Evolutionary conservation across 1,140 invertebrate species (phyloP).

Genomic region (Lordiphosa collinella): DNA sequence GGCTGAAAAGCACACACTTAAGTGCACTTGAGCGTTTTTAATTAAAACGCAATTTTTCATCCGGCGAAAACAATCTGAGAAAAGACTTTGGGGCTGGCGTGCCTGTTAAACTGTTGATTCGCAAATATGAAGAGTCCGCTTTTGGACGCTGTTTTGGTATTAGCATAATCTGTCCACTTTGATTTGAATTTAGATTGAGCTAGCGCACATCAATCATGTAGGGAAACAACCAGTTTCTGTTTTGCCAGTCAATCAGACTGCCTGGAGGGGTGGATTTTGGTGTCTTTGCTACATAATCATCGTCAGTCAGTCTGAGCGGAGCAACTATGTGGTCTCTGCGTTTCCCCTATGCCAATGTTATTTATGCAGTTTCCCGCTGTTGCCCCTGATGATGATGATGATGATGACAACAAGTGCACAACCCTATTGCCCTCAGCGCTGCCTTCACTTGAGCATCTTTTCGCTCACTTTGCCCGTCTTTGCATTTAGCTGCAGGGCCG

Average conservation of each 20-base stretch:
- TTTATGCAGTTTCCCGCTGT: conserved; percentile 42
- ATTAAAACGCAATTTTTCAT: conserved; percentile 75
- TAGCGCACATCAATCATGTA: conserved; percentile 52
- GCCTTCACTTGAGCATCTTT: conserved; percentile 39
- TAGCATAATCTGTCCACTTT: conserved; percentile 27
- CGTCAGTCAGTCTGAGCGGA: conserved; percentile 24
- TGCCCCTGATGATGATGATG: conserved; percentile 45
- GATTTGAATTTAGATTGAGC: conserved; percentile 25
- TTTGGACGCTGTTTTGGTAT: conserved; percentile 10
- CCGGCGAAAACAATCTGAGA: conserved; percentile 12
- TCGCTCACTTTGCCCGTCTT: conserved; percentile 22
- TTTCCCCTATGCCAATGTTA: conserved; percentile 23
- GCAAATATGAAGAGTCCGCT: conserved; percentile 38
- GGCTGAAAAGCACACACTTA: conserved; percentile 68
- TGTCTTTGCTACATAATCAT: conserved; percentile 47
- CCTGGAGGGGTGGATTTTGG: conserved; percentile 31
- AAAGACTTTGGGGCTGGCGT: background rate
- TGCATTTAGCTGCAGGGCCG: conserved; percentile 12
- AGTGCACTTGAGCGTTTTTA: conserved; percentile 77
- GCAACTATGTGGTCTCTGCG: conserved; percentile 23
- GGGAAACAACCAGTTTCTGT: conserved; percentile 3
- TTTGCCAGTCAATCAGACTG: conserved; percentile 49
- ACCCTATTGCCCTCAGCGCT: conserved; percentile 54
- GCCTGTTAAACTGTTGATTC: conserved; percentile 24
- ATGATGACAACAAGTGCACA: conserved; percentile 70